Conservation (phyloP, 2,797 vertebrate species). For the Muscicapa striata region DNA sequence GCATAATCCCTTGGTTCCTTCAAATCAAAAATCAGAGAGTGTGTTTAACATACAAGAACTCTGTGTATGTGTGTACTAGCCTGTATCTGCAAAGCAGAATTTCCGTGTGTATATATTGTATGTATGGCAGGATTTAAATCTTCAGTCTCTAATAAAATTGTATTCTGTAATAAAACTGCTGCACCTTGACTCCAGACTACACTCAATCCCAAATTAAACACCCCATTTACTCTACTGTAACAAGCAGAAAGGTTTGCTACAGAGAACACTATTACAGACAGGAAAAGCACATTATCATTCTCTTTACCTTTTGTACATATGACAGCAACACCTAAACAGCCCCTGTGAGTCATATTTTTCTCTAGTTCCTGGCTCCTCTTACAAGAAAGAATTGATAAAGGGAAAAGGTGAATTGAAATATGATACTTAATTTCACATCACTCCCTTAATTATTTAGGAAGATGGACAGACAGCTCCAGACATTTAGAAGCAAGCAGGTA, state of each 20-base stretch:
- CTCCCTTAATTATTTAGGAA: constrained; percentile 59
- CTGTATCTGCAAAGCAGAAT: constrained; percentile 61
- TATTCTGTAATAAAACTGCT: constrained; percentile 75
- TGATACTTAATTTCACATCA: constrained; percentile 29
- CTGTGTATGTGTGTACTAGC: not conserved
- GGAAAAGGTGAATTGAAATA: constrained; percentile 34
- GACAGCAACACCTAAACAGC: constrained; percentile 36
- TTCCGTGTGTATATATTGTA: constrained; percentile 25
- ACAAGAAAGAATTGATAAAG: constrained; percentile 3
- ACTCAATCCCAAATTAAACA: constrained; percentile 77
- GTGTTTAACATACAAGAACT: constrained; percentile 37
- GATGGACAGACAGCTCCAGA: constrained; percentile 20
- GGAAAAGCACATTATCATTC: constrained; percentile 62
- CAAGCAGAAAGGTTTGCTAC: constrained; percentile 70
- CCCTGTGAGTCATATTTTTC: constrained; percentile 40
- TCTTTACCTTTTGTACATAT: constrained; percentile 32
- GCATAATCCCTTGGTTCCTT: constrained; percentile 39
- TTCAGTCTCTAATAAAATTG: constrained; percentile 74
- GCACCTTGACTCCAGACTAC: constrained; percentile 75
- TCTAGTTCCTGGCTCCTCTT: constrained; percentile 12
- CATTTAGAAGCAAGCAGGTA: constrained; percentile 60
- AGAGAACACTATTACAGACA: constrained; percentile 63
- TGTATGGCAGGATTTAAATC: constrained; percentile 72
- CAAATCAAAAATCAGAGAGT: constrained; percentile 54
- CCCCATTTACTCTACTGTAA: constrained; percentile 73